phyloP scores from a whole-genome alignment of 2,797 vertebrate species.

The Lagorchestes hirsutus region DNA sequence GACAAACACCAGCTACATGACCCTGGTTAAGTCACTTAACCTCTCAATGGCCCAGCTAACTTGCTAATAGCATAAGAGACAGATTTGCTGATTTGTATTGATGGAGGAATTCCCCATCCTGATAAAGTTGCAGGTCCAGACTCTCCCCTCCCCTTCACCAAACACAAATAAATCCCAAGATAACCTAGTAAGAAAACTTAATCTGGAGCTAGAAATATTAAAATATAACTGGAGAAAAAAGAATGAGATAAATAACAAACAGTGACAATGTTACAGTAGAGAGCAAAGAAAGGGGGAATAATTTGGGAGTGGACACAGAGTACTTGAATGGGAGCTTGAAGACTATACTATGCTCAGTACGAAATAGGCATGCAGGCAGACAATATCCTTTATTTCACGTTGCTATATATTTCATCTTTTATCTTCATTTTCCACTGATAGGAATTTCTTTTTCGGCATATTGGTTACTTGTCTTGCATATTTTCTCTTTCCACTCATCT shows the following conservation, averaged over 20 bases:
- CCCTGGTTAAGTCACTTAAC: neutral
- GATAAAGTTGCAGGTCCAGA: neutral
- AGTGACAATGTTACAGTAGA: neutral
- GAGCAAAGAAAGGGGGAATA: neutral
- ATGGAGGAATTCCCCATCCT: neutral
- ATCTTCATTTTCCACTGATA: neutral
- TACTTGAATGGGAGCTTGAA: neutral
- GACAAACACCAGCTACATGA: neutral
- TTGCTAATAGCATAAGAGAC: neutral
- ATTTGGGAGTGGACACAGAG: neutral
- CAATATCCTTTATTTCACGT: neutral
- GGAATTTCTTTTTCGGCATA: neutral
- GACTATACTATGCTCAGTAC: neutral
- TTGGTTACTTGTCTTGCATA: neutral
- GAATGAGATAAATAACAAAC: neutral
- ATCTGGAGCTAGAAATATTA: neutral
- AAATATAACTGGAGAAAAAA: neutral
- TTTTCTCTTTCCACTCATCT: constrained; percentile 49
- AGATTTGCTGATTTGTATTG: neutral
- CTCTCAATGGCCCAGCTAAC: neutral
- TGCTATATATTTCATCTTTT: neutral
- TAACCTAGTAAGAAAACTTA: neutral
- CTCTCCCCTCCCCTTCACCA: too few species aligned
- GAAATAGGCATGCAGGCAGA: neutral
- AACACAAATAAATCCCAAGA: neutral